Percentiles rank a stretch among this genome's conserved stretches.
phyloP scores from a whole-genome alignment of 37 sponge, comb jelly and placozoan species.

The Theonella swinhoei region DNA sequence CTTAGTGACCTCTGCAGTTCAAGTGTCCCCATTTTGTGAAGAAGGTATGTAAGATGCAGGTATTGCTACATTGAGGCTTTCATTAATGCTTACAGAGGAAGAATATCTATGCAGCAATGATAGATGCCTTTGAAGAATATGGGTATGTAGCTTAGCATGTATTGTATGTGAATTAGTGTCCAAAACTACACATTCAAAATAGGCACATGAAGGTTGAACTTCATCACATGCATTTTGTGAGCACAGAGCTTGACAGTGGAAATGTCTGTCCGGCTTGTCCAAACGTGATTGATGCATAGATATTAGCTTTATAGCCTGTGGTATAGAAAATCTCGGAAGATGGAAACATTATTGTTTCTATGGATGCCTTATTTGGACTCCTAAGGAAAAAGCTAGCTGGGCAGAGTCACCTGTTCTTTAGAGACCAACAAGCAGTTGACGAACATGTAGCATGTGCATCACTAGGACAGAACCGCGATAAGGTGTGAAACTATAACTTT shows the following conservation, averaged over 20 bases:
- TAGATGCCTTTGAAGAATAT: conserved; percentile 17
- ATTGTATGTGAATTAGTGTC: not conserved
- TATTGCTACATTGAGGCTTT: not conserved
- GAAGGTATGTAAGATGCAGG: not conserved
- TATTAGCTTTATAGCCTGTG: too few relatives aligned
- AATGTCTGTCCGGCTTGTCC: conserved; percentile 41
- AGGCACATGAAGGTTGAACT: conserved; percentile 14
- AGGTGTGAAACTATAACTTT: not conserved
- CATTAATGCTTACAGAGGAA: not conserved
- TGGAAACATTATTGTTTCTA: conserved; percentile 15
- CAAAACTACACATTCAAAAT: not conserved
- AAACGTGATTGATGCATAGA: too few relatives aligned
- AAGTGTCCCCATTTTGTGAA: not conserved
- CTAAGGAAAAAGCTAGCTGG: conserved; percentile 31
- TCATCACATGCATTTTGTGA: not conserved
- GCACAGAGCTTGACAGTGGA: too few relatives aligned
- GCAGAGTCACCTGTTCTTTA: conserved; percentile 2
- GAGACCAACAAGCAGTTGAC: conserved; percentile 13
- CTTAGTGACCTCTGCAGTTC: conserved; percentile 9
- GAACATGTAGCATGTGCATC: conserved; percentile 7
- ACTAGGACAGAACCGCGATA: not conserved
- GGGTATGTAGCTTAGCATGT: not conserved
- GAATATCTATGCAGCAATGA: not conserved
- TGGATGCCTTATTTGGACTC: conserved; percentile 42
- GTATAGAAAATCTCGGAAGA: too few relatives aligned